phyloP scores from a whole-genome alignment of 1,140 invertebrate species.

The Ceratosolen fusciceps region DNA sequence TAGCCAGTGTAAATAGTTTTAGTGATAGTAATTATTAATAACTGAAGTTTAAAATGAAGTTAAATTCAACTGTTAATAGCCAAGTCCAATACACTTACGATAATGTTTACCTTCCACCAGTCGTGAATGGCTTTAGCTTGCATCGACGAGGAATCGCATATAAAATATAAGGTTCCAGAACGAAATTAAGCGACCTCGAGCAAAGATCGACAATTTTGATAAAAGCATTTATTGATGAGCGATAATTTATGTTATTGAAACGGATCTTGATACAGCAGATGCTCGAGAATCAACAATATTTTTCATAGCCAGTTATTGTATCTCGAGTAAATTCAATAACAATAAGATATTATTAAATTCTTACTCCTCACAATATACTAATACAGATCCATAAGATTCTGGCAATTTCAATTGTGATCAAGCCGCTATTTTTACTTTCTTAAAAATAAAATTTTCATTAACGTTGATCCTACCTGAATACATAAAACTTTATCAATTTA shows the following conservation, averaged over 20 bases:
- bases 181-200: background rate
- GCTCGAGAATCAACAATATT: background rate
- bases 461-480: no score
- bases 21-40: background rate
- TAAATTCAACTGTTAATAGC: background rate
- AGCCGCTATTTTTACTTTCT: no score
- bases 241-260: background rate
- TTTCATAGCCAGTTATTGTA: background rate
- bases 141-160: background rate
- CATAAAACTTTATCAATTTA: no score
- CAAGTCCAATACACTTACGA: background rate
- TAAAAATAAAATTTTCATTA: no score
- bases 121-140: conserved; percentile 1
- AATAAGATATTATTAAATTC: no score
- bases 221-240: conserved; percentile 17
- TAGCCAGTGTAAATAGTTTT: background rate
- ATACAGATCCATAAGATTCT: no score
- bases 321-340: background rate
- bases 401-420: no score
- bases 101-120: background rate
- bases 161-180: background rate
- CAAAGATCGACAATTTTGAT: background rate
- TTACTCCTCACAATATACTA: no score
- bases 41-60: conserved; percentile 5
- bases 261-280: background rate